phyloP scores from a whole-genome alignment of 2,113 vertebrate genomes.

The Hymenochirus boettgeri region DNA sequence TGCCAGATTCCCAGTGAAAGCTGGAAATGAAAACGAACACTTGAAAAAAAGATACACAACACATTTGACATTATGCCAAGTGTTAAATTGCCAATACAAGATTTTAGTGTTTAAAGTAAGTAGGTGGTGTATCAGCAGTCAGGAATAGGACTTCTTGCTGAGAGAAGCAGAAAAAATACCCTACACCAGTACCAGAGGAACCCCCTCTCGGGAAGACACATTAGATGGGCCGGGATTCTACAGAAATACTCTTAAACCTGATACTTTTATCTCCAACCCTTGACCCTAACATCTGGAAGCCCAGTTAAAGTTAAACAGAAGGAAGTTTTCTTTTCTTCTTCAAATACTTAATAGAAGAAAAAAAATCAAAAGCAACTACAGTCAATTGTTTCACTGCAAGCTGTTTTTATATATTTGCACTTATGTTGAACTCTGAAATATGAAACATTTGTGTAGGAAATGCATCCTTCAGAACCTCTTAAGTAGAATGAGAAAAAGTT shows the following conservation, averaged over 20 bases:
- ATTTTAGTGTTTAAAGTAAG: constrained; percentile 59
- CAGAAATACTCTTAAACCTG: constrained; percentile 75
- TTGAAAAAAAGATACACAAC: constrained; percentile 63
- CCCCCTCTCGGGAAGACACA: constrained; percentile 77
- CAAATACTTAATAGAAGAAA: constrained; percentile 64
- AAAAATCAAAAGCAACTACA: constrained; percentile 57
- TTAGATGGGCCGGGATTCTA: constrained; percentile 65
- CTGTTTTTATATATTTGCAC: constrained; percentile 63
- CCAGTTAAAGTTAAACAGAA: constrained; percentile 76
- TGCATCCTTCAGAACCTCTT: constrained; percentile 52
- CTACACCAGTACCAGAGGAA: constrained; percentile 64
- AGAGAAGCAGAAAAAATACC: constrained; percentile 68
- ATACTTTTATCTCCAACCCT: constrained; percentile 94
- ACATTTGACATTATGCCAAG: constrained; percentile 57
- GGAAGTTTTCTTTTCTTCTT: constrained; percentile 85
- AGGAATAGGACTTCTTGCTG: constrained; percentile 75
- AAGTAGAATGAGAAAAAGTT: constrained; percentile 57
- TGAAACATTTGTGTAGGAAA: constrained; percentile 59
- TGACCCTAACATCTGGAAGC: constrained; percentile 96
- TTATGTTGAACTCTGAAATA: constrained; percentile 72
- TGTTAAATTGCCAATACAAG: constrained; percentile 63
- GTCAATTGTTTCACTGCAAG: constrained; percentile 54
- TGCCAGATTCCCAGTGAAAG: constrained; percentile 48
- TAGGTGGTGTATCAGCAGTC: constrained; percentile 65
- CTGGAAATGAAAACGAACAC: constrained; percentile 56